These are phyloP conservation scores for Melanaphis sacchari DNA, from an alignment of 1,140 invertebrate species.

Conservation along the genomic window DNA sequence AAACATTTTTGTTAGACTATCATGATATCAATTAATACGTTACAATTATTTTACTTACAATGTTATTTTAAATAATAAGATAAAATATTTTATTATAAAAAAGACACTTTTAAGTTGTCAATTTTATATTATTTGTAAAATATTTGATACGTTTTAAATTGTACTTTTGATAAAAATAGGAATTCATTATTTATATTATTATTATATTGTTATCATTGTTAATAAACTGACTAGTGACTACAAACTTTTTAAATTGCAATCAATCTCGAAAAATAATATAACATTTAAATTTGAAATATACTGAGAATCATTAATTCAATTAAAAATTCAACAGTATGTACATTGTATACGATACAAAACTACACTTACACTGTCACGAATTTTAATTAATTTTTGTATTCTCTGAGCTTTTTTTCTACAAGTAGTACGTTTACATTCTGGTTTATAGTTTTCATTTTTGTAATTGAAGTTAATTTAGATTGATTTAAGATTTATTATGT, in stretches of 20 bases:
- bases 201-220: neutral
- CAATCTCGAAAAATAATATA: neutral
- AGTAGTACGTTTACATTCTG: neutral
- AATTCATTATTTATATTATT: neutral
- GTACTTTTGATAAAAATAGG: neutral
- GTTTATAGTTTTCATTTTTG: neutral
- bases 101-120: neutral
- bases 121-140: neutral
- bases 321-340: neutral
- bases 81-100: too few relatives aligned
- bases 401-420: neutral
- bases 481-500: neutral
- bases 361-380: neutral
- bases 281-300: neutral
- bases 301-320: neutral
- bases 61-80: too few relatives aligned
- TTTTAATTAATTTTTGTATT: neutral
- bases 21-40: too few relatives aligned
- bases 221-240: neutral
- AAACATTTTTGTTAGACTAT: too few relatives aligned
- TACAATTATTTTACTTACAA: too few relatives aligned
- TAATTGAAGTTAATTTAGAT: neutral
- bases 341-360: neutral
- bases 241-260: neutral
- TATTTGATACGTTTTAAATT: neutral